Evolutionary conservation across 2,113 vertebrate genomes (phyloP).

Genomic region (Anser cygnoides): DNA sequence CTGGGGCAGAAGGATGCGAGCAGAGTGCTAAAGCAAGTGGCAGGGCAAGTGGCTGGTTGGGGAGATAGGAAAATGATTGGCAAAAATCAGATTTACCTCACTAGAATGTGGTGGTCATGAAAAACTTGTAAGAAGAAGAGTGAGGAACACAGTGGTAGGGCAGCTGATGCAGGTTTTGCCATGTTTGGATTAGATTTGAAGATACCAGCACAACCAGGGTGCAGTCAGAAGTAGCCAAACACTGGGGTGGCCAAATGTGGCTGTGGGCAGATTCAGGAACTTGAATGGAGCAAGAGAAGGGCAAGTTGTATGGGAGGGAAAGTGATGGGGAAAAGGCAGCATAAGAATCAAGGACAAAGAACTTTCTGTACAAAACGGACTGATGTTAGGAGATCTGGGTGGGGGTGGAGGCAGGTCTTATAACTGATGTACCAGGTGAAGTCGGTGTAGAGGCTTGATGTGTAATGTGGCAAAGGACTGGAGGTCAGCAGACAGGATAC

Average conservation of each 20-base stretch:
- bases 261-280: background rate
- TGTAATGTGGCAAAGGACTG: background rate
- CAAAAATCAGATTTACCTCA: background rate
- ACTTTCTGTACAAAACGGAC: background rate
- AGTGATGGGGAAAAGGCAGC: background rate
- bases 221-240: background rate
- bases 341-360: background rate
- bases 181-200: background rate
- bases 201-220: background rate
- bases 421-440: too few species aligned
- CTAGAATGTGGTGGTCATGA: background rate
- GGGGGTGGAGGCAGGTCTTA: background rate
- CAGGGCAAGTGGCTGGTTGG: background rate
- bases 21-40: background rate
- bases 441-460: too few species aligned
- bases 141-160: background rate
- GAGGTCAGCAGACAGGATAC: background rate
- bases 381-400: background rate
- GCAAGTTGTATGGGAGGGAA: background rate
- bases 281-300: background rate
- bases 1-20: fast-evolving
- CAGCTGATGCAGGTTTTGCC: background rate
- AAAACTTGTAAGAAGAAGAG: background rate
- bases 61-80: background rate
- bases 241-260: background rate